Conservation (phyloP, 1,140 invertebrate species). For the Eupristina koningsbergeri region DNA sequence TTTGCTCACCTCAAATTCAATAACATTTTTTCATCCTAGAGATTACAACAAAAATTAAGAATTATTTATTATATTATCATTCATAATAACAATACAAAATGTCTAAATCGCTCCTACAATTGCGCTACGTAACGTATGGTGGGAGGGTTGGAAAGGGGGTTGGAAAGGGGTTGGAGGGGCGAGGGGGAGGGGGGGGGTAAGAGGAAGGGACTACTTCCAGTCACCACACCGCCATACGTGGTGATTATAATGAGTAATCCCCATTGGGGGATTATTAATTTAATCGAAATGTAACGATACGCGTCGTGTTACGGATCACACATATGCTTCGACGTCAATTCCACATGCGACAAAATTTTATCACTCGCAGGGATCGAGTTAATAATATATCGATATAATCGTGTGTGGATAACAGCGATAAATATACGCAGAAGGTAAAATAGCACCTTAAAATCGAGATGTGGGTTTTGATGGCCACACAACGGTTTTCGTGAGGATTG, state of each 20-base stretch:
- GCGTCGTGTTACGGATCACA: constrained; percentile 26
- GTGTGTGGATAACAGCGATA: constrained; percentile 39
- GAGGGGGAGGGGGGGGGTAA: too few relatives aligned
- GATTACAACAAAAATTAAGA: constrained; percentile 32
- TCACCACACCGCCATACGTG: neutral
- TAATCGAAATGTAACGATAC: constrained; percentile 26
- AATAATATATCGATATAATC: constrained; percentile 4
- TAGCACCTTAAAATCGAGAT: constrained; percentile 44
- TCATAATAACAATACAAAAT: constrained; percentile 20
- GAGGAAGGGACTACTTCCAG: too few relatives aligned
- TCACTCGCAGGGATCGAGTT: constrained; percentile 30
- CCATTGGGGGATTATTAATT: constrained; percentile 19
- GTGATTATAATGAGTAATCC: neutral
- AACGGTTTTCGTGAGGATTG: constrained; percentile 21
- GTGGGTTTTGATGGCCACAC: neutral
- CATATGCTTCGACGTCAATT: constrained; percentile 49
- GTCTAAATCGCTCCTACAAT: constrained; percentile 9
- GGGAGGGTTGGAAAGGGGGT: too few relatives aligned
- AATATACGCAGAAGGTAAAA: constrained; percentile 40
- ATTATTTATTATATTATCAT: neutral
- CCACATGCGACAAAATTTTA: constrained; percentile 34
- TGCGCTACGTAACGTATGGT: constrained; percentile 11
- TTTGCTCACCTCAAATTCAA: neutral
- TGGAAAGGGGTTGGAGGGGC: too few relatives aligned
- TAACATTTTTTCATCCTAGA: constrained; percentile 13